A percentile compares a stretch with the other conserved stretches of the same genome.
These are phyloP conservation scores for Lordiphosa andalusiaca DNA, from an alignment of 2,888 invertebrate species.

Conservation along the genomic window DNA sequence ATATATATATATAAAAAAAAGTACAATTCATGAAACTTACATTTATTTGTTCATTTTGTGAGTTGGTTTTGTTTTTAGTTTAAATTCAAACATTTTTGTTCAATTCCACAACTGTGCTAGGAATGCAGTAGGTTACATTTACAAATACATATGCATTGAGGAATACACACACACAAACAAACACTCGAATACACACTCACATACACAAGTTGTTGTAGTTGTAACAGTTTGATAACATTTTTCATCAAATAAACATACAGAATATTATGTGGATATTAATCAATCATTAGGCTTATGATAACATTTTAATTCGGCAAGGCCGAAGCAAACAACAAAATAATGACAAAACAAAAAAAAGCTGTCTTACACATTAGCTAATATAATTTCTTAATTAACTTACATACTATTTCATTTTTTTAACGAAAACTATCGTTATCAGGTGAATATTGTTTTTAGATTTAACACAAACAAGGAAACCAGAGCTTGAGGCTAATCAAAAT, in stretches of 20 bases:
- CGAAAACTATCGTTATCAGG: no score
- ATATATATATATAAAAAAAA: conserved; percentile 15
- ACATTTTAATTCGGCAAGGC: conserved; percentile 55
- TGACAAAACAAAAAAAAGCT: conserved; percentile 4
- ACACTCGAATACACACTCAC: conserved; percentile 15
- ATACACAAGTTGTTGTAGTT: not conserved
- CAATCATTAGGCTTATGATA: conserved; percentile 18
- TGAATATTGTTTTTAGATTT: no score
- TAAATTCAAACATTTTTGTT: conserved; percentile 55
- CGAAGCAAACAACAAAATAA: conserved; percentile 36
- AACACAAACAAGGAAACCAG: no score
- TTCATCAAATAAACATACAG: not conserved
- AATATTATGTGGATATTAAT: not conserved
- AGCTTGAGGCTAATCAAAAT: no score
- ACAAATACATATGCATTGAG: conserved; percentile 32
- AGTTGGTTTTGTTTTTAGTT: conserved; percentile 24
- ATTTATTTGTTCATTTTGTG: conserved; percentile 2
- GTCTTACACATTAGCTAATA: not conserved
- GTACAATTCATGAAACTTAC: not conserved
- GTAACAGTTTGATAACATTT: no score
- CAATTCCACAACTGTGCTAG: conserved; percentile 74
- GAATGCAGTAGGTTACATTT: conserved; percentile 65
- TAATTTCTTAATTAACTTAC: not conserved
- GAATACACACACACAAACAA: not conserved
- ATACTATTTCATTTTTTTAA: not conserved